Evolutionary conservation across 2,113 vertebrate genomes (phyloP), one percentile per base, ranked within the genome.

Genomic region (Tichodroma muraria): DNA sequence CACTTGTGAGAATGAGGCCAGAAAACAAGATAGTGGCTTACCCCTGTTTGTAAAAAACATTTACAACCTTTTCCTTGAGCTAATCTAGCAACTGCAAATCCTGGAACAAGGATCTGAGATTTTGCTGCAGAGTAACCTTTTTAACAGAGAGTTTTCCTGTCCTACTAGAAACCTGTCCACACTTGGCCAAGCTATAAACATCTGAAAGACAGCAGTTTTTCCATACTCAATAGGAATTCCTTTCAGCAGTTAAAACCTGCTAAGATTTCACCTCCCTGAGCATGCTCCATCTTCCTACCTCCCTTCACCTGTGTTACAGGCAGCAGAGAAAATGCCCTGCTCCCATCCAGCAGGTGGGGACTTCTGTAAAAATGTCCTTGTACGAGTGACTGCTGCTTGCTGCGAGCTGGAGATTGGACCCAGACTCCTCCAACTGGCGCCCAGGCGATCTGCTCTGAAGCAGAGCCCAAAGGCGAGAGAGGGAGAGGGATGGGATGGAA

Each of bases 71-170:
- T 94, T 65, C 94, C 85, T 93, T 88, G 79, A 86, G 77, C 76
- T 95, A 77, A 91, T 86, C 88, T 91, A 73, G 79, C 80, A 91
- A 94, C 72, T 93, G 76, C 65, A 81, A 95, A 95, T 77, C 83
- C 93, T 96, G 79, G 89, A 95, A 93, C 59, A 20, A 84, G 64
- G 72, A 87, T 52, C 77, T 69, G 86, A 78, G 78, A 92, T 84
- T 95, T 69, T 83, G 71, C 94, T 88, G 87, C 82, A 88, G 79
- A 94, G 77, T 91, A 96, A 95, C 95, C 73, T 90, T 75, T 92
- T 92, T 76, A 94, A n/a, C 95, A 95, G 91, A 92, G 93, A 88
- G 79, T 76, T 92, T 95, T 95, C 90, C 85, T 80, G 90, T 83
- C 80, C 91, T 94, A 94, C 81, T 80, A 94, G 89, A 95, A 94